A percentile compares a stretch with the other conserved stretches of the same genome.
phyloP scores from a whole-genome alignment of 2,797 vertebrate genomes.

The Echiichthys vipera region DNA sequence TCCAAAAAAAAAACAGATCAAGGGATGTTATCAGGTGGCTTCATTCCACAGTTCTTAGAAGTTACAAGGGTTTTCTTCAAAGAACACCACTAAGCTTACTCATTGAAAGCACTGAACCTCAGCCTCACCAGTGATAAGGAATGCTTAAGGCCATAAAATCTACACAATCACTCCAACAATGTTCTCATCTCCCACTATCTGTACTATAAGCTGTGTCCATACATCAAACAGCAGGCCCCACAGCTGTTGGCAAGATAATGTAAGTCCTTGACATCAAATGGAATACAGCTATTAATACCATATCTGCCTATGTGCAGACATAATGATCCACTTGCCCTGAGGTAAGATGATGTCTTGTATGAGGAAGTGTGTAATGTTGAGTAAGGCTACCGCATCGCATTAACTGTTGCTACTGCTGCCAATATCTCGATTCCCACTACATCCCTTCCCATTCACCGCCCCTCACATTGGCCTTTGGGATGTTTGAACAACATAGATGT shows the following conservation, averaged over 20 bases:
- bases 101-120: conserved; percentile 48
- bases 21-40: not conserved
- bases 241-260: conserved; percentile 70
- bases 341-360: conserved; percentile 50
- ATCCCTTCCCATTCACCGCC: not conserved
- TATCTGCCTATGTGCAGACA: conserved; percentile 64
- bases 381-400: conserved; percentile 22
- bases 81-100: conserved; percentile 22
- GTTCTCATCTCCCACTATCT: conserved; percentile 63
- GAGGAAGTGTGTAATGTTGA: conserved; percentile 57
- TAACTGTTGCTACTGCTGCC: conserved; percentile 27
- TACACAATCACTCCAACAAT: conserved; percentile 56
- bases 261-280: conserved; percentile 72
- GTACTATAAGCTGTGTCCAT: conserved; percentile 58
- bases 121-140: conserved; percentile 51
- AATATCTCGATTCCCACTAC: conserved; percentile 19
- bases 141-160: conserved; percentile 48
- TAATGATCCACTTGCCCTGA: conserved; percentile 63
- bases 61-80: conserved; percentile 29
- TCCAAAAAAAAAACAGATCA: conserved; percentile 5
- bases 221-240: conserved; percentile 64
- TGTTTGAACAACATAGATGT: conserved; percentile 32
- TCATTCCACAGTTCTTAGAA: conserved; percentile 32
- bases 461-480: conserved; percentile 19
- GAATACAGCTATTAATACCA: conserved; percentile 71